Evolutionary conservation across 64 coral and sea anemone species (phyloP).

Genomic region (Pachyseris speciosa): DNA sequence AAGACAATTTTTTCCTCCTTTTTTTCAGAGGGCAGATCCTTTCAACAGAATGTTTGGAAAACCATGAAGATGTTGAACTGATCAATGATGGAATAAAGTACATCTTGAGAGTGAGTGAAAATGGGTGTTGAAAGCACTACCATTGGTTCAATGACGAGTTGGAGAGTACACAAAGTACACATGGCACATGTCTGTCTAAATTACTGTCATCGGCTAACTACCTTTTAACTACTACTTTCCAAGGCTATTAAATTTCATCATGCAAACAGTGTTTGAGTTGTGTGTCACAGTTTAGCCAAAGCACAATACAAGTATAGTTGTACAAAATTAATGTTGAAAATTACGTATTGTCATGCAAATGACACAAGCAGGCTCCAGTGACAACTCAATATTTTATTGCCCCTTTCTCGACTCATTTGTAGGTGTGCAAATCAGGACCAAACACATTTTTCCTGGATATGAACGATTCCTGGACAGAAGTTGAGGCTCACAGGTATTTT

Average conservation of each 20-base stretch:
- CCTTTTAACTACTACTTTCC: too few relatives aligned
- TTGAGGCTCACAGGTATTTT: slow-evolving; percentile 94
- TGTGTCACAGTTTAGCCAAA: too few relatives aligned
- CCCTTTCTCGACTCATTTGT: neutral
- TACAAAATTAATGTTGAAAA: too few relatives aligned
- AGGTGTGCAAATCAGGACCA: slow-evolving; percentile 92
- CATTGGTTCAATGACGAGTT: too few relatives aligned
- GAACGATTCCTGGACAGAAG: slow-evolving; percentile 88
- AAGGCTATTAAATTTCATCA: too few relatives aligned
- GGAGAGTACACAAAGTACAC: too few relatives aligned
- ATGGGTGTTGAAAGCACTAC: neutral
- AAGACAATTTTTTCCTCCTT: neutral
- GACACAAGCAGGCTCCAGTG: too few relatives aligned
- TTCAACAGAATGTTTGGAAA: slow-evolving; percentile 67
- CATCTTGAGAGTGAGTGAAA: slow-evolving; percentile 61
- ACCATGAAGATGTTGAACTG: slow-evolving; percentile 90
- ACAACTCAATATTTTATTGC: neutral
- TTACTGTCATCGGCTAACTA: too few relatives aligned
- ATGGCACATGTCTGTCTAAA: too few relatives aligned
- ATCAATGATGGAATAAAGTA: slow-evolving; percentile 96
- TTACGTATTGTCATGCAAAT: too few relatives aligned
- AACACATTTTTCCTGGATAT: slow-evolving; percentile 86
- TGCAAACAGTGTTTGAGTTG: too few relatives aligned
- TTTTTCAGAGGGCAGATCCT: slow-evolving; percentile 93
- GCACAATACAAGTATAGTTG: too few relatives aligned